Base-by-base conservation (phyloP, 2,888 invertebrate genomes). In the Eumerus sabulonum region DNA sequence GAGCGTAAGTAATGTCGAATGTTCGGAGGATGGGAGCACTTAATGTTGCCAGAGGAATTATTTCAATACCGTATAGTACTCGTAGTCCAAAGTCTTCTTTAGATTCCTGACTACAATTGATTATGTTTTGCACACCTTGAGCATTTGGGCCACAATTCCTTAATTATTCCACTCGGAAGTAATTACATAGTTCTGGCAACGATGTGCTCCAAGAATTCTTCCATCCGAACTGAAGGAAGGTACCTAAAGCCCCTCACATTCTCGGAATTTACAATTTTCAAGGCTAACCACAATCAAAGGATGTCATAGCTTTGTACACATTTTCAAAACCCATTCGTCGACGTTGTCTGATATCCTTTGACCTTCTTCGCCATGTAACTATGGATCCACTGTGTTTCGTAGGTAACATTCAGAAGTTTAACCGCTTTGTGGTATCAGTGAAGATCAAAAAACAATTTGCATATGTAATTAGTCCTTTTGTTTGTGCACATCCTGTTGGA, bases 361-460 rank as follows among this genome's bases (percentile, higher is more conserved):
- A 74, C 68, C 79, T 68, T 73, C 74, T 68, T 64, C 60, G 3
- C 40, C 40, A 40, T 40, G 11, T 40, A 40, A 40, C 38, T 67
- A 19, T 9, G 48, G 36, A 62, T 17, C 19, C 12, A 9, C 56
- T 51, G 11, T 50, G 47, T 54, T 40, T 40, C n/a, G 51, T 64
- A 42, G 66, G 38, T 16, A 44, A 72, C 79, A 70, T 81, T 82
- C 60, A 77, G 68, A 77, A 67, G 64, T 76, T 72, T 66, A 76
- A 82, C 74, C 76, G 72, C 82, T 82, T 79, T 82, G 82, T 73
- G 82, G 82, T 76, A 82, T 82, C 82, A 82, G 73, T 76, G 77
- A 63, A 79, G 82, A 82, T 82, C 82, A 82, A 82, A 82, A 82
- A 82, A 82, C 82, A 82, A 82, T 82, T 82, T 82, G 76, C 82